These are phyloP conservation scores for Tipula lateralis DNA, from an alignment of 2,888 invertebrate species.

Conservation along the genomic window DNA sequence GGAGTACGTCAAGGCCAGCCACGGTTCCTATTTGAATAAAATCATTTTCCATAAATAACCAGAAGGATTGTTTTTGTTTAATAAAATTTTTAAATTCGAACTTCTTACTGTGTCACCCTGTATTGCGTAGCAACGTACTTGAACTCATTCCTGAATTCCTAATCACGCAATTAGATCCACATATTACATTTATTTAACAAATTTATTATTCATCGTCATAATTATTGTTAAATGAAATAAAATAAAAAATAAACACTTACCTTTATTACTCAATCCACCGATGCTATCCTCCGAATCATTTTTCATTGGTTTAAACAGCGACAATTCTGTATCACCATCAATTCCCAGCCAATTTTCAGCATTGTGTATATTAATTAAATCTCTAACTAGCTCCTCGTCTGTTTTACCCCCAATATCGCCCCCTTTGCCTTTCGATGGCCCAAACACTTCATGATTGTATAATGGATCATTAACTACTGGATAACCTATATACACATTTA, in stretches of 20 bases:
- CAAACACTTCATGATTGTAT: slow-evolving; percentile 95
- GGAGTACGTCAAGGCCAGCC: no score
- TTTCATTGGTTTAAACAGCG: slow-evolving; percentile 70
- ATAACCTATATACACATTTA: slow-evolving; percentile 59
- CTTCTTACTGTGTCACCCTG: no score
- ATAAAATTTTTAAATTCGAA: no score
- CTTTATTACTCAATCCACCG: slow-evolving; percentile 45
- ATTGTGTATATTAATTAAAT: slow-evolving; percentile 87
- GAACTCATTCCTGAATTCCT: no score
- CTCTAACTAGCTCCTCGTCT: slow-evolving; percentile 81
- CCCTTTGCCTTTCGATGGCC: slow-evolving; percentile 84
- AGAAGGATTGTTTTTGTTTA: no score
- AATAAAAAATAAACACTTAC: slow-evolving; percentile 37
- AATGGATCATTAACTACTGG: slow-evolving; percentile 97
- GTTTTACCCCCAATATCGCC: slow-evolving; percentile 84
- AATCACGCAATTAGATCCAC: no score
- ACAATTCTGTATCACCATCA: slow-evolving; percentile 80
- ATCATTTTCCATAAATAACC: no score
- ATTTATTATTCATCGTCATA: no score
- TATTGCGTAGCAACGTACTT: no score
- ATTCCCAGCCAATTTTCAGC: slow-evolving; percentile 92
- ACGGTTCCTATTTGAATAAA: no score
- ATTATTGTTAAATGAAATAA: no score
- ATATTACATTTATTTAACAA: no score
- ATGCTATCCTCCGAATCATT: slow-evolving; percentile 59